phyloP scores from a whole-genome alignment of 1,140 invertebrate genomes.

The Venustaconcha ellipsiformis region DNA sequence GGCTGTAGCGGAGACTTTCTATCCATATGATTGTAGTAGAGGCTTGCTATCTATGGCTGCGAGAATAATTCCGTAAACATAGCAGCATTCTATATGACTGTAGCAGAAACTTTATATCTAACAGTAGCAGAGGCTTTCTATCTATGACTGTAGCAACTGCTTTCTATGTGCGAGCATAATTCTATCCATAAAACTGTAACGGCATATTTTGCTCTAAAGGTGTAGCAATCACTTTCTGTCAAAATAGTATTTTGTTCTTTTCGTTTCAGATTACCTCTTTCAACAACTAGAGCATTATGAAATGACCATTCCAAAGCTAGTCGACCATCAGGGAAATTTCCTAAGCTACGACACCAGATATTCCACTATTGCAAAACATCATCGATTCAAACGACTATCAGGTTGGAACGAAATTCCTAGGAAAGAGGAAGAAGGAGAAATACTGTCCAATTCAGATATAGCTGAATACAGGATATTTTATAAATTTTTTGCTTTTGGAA shows the following conservation, averaged over 20 bases:
- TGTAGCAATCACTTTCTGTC: too few species aligned
- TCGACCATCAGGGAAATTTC: constrained; percentile 51
- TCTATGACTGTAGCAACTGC: too few species aligned
- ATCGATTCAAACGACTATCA: background rate
- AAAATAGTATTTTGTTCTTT: background rate
- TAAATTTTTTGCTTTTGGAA: constrained; percentile 54
- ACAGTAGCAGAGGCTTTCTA: too few species aligned
- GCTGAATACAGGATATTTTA: constrained; percentile 49
- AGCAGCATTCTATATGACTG: too few species aligned
- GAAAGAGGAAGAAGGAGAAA: constrained; percentile 10
- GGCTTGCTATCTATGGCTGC: too few species aligned
- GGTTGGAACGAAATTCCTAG: constrained; percentile 1
- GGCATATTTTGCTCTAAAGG: too few species aligned
- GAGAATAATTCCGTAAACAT: too few species aligned
- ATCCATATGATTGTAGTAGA: too few species aligned
- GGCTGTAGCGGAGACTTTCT: too few species aligned
- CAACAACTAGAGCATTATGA: constrained; percentile 46
- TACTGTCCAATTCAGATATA: constrained; percentile 21
- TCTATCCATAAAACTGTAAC: too few species aligned
- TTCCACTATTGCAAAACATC: background rate
- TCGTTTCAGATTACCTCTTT: constrained; percentile 45
- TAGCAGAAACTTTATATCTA: too few species aligned
- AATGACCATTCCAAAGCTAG: constrained; percentile 48
- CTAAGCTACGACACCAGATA: constrained; percentile 51
- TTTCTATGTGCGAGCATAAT: too few species aligned